Conservation (phyloP, 2,113 vertebrate species). For the Microcebus jonahi region DNA sequence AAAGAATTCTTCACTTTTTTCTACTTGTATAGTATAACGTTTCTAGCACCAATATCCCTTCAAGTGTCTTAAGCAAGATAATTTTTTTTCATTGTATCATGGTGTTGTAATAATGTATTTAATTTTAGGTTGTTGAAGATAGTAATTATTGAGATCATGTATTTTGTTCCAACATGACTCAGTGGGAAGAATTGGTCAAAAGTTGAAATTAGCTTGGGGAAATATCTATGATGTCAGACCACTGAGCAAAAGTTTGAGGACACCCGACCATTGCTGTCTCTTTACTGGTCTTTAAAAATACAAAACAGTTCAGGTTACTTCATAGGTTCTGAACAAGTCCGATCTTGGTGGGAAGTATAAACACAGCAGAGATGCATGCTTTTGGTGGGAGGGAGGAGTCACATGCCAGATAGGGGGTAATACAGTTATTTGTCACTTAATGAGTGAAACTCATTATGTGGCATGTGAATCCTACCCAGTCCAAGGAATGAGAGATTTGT, state of each 20-base stretch:
- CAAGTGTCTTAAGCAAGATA: background rate
- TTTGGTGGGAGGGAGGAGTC: background rate
- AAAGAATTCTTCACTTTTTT: background rate
- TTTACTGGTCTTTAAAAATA: conserved; percentile 47
- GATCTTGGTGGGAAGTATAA: conserved; percentile 5
- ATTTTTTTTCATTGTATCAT: conserved; percentile 53
- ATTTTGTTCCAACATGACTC: conserved; percentile 66
- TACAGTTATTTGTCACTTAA: background rate
- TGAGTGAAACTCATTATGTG: background rate
- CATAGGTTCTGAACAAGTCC: conserved; percentile 49
- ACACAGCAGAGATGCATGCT: background rate
- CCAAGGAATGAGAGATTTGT: background rate
- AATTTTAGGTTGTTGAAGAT: conserved; percentile 70
- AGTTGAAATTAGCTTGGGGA: conserved; percentile 31
- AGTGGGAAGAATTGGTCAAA: conserved; percentile 43
- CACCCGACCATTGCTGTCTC: conserved; percentile 45
- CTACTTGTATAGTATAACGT: background rate
- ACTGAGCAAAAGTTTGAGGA: conserved; percentile 22
- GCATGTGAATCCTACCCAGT: background rate
- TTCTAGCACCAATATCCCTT: background rate
- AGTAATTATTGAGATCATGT: conserved; percentile 69
- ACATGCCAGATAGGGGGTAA: background rate
- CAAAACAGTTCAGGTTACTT: conserved; percentile 49
- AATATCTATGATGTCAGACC: conserved; percentile 67
- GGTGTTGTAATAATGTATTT: conserved; percentile 57